phyloP scores from a whole-genome alignment of 1,140 invertebrate species.

The Conopomorpha cramerella region DNA sequence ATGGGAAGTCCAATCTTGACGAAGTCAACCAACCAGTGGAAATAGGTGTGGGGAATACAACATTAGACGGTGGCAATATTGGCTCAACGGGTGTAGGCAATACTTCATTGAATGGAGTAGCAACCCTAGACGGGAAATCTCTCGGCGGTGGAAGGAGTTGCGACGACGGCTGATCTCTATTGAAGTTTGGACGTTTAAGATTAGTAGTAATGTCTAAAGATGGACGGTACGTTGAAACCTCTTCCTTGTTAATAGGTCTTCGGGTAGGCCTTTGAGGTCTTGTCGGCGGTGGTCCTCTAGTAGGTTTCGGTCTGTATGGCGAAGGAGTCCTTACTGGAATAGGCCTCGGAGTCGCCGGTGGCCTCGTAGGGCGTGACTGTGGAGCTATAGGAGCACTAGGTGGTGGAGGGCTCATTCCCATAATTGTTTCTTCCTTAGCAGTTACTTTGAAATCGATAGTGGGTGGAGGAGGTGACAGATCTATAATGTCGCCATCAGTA shows the following conservation, averaged over 20 bases:
- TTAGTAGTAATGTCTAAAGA: conserved; percentile 39
- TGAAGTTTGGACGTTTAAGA: conserved; percentile 32
- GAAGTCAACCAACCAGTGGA: conserved; percentile 48
- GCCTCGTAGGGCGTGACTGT: conserved; percentile 20
- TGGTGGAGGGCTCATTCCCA: conserved; percentile 57
- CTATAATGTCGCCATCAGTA: conserved; percentile 37
- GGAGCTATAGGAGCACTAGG: conserved; percentile 18
- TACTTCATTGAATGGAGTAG: conserved; percentile 13
- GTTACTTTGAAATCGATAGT: conserved; percentile 40
- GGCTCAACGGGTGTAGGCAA: conserved; percentile 11
- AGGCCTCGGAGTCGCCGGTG: conserved; percentile 24
- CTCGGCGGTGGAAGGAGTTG: conserved; percentile 37
- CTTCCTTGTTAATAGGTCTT: conserved; percentile 5
- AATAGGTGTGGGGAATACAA: conserved; percentile 41
- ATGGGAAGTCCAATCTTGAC: conserved; percentile 39
- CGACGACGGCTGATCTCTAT: conserved; percentile 37
- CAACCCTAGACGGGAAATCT: conserved; percentile 21
- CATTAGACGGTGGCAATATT: conserved; percentile 14
- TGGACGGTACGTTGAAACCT: conserved; percentile 19
- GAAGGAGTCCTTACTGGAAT: conserved; percentile 26
- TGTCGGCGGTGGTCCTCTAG: conserved; percentile 34
- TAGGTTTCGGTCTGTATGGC: conserved; percentile 31
- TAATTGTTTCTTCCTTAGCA: conserved; percentile 44
- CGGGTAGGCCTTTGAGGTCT: conserved; percentile 25
- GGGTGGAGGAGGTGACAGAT: conserved; percentile 52